Percentiles rank a stretch among this genome's conserved stretches.
Evolutionary conservation across 37 sponge, comb jelly and placozoan genomes (phyloP).

Genomic region (Eunapius fragilis): DNA sequence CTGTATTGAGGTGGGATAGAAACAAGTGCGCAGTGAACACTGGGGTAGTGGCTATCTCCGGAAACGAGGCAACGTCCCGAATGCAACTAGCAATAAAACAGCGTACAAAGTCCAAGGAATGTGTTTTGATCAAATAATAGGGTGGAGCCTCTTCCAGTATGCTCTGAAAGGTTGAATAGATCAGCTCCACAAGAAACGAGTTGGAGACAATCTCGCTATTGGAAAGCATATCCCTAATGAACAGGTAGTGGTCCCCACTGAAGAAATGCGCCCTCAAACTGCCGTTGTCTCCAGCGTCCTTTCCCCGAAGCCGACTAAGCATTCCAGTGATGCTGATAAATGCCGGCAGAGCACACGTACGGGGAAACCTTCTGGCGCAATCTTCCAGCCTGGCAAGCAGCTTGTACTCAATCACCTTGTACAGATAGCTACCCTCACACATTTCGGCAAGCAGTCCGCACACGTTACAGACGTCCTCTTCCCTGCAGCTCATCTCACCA

Average conservation of each 20-base stretch:
- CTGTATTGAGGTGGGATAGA: conserved; percentile 18
- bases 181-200: conserved; percentile 9
- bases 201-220: conserved; percentile 19
- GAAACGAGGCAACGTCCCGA: conserved; percentile 27
- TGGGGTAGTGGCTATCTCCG: not conserved
- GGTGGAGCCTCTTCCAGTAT: conserved; percentile 9
- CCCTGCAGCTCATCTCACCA: too few species aligned
- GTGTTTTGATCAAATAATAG: not conserved
- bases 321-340: conserved; percentile 34
- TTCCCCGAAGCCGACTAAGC: not conserved
- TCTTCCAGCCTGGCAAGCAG: conserved; percentile 21
- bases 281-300: not conserved
- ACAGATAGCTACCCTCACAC: not conserved
- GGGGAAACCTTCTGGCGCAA: conserved; percentile 21
- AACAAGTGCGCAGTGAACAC: conserved; percentile 35
- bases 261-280: not conserved
- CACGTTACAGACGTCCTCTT: not conserved
- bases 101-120: conserved; percentile 37
- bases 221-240: conserved; percentile 43
- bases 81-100: conserved; percentile 18
- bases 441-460: not conserved
- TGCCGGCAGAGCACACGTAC: conserved; percentile 2
- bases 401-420: conserved; percentile 13
- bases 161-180: conserved; percentile 43
- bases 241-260: conserved; percentile 36